Conservation (phyloP, 1,140 invertebrate genomes). For the Vanessa tameamea region DNA sequence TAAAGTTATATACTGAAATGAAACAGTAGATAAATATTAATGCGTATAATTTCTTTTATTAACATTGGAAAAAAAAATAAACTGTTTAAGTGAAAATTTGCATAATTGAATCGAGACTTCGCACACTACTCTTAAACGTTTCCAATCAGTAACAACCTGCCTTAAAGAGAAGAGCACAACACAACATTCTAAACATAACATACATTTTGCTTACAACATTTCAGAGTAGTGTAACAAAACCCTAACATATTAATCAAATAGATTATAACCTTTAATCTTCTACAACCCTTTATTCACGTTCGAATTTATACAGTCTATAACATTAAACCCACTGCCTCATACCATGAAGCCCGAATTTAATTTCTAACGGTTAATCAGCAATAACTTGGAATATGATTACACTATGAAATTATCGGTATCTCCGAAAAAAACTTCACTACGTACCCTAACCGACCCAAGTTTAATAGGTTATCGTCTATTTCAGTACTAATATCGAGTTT, state of each 20-base stretch:
- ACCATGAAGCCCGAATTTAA: conserved; percentile 47
- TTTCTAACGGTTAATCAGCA: conserved; percentile 8
- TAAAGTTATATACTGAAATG: conserved; percentile 33
- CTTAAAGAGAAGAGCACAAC: conserved; percentile 58
- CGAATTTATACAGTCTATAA: conserved; percentile 73
- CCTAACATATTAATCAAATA: conserved; percentile 55
- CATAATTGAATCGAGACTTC: conserved; percentile 64
- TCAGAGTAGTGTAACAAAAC: conserved; percentile 53
- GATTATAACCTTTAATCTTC: conserved; percentile 63
- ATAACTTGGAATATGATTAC: conserved; percentile 7
- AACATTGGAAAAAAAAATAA: conserved; percentile 75
- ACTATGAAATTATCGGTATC: neutral
- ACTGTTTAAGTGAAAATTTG: conserved; percentile 73
- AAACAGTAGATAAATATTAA: conserved; percentile 62
- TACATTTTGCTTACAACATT: conserved; percentile 47
- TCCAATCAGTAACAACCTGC: conserved; percentile 55
- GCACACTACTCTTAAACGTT: conserved; percentile 54
- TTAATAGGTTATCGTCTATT: neutral
- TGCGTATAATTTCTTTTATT: conserved; percentile 76
- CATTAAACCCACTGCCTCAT: conserved; percentile 64
- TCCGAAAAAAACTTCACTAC: neutral
- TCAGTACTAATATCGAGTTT: neutral
- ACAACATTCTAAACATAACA: conserved; percentile 51
- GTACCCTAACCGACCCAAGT: neutral
- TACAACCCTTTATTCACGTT: conserved; percentile 62